Base-by-base conservation (phyloP, 2,888 invertebrate species). In the Lysandra coridon region DNA sequence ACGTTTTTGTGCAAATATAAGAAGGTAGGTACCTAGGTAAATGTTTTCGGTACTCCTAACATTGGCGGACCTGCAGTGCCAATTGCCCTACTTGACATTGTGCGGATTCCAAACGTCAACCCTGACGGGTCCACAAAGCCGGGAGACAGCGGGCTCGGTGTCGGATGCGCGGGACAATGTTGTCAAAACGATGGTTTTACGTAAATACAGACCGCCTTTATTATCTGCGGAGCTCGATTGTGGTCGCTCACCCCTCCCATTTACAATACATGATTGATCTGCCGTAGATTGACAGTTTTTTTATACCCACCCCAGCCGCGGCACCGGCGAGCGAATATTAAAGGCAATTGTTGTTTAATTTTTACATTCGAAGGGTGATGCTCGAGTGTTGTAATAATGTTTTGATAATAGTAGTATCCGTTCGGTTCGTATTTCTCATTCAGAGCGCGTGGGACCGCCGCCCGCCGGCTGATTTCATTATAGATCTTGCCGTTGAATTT, bases 301-400 rank as follows among this genome's bases (percentile, higher is more conserved):
- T 94, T 92, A 89, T 88, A 87, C 92, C 91, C 92, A 90, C 89
- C 86, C 87, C 87, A 88, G 90, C 91, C 90, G 90, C 86, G 87
- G 88, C 87, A 90, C 90, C 89, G 87, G 89, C 88, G 86, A 91
- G 90, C 90, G 92, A 92, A 91, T 94, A 94, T 94, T 94, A 94
- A 93, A 94, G 94, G 93, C 94, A 94, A 94, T 94, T 94, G 94
- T 94, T 94, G 93, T 94, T 93, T 93, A 94, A 94, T 94, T 94
- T 94, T 94, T 92, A 93, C 90, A 90, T 90, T 90, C 83, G 90
- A 89, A 89, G 94, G 94, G 93, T 88, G 91, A 88, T 88, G 90
- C 88, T 92, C 86, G 92, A 94, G 94, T 94, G 94, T 93, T 93
- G 94, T 94, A 94, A 94, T 94, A 94, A 94, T 93, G 94, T 94